A percentile compares a stretch with the other conserved stretches of the same genome.
Conservation (phyloP, 1,140 invertebrate species). For the Heliconius nattereri region DNA sequence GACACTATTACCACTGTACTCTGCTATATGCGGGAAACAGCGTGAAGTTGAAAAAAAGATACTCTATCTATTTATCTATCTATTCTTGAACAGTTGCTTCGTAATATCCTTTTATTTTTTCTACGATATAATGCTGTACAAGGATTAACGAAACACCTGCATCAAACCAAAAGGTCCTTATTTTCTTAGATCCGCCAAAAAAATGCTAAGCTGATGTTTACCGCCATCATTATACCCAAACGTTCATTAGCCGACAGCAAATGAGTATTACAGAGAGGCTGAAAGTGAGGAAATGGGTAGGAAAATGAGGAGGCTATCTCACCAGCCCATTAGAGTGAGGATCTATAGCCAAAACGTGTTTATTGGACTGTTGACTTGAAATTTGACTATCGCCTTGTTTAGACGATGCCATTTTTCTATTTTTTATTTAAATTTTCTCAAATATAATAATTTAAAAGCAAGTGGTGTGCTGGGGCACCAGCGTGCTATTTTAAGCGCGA, state of each 20-base stretch:
- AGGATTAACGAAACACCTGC: conserved; percentile 15
- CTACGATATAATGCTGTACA: conserved; percentile 21
- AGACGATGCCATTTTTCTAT: too few relatives aligned
- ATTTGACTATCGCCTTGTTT: background rate
- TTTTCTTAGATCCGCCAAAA: conserved; percentile 23
- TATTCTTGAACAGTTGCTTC: too few relatives aligned
- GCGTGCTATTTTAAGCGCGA: too few relatives aligned
- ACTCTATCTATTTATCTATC: too few relatives aligned
- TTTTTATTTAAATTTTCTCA: too few relatives aligned
- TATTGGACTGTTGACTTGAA: background rate
- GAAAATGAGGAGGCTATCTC: conserved; percentile 35
- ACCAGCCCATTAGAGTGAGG: conserved; percentile 24
- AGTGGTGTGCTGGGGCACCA: too few relatives aligned
- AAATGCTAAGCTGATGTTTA: conserved; percentile 32
- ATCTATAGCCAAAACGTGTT: conserved; percentile 21
- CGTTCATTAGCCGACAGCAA: conserved; percentile 38
- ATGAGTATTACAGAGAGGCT: conserved; percentile 22
- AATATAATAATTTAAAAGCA: too few relatives aligned
- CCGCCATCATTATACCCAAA: conserved; percentile 21
- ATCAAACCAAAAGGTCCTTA: conserved; percentile 14
- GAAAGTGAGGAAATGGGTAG: conserved; percentile 28
- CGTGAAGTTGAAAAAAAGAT: too few relatives aligned
- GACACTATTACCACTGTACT: too few relatives aligned
- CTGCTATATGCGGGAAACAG: too few relatives aligned
- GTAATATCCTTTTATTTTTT: background rate